Evolutionary conservation across 2,113 vertebrate genomes (phyloP).

Genomic region (Chaetorhynchus papuensis): DNA sequence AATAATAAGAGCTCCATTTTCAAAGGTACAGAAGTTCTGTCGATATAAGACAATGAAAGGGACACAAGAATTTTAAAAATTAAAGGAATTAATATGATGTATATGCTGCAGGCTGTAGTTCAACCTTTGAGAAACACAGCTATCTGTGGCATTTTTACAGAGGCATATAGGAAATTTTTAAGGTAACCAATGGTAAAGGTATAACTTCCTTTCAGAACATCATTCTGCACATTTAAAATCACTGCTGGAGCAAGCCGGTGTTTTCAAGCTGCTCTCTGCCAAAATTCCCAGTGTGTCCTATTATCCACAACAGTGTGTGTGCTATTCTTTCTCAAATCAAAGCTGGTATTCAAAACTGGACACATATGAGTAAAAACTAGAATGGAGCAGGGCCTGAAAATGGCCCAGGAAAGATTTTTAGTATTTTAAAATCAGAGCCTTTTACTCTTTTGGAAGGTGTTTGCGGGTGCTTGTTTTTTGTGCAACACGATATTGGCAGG

Average conservation of each 20-base stretch:
- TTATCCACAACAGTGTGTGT: not conserved
- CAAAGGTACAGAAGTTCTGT: not conserved
- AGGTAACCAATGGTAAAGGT: not conserved
- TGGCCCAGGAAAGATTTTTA: not conserved
- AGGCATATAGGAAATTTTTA: not conserved
- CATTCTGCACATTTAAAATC: not conserved
- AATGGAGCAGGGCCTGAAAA: not conserved
- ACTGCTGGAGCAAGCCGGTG: not conserved
- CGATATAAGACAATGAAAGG: fast-evolving
- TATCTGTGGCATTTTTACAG: not conserved
- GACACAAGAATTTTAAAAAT: not conserved
- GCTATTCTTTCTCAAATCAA: not conserved
- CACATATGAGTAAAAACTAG: not conserved
- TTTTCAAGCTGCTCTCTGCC: not conserved
- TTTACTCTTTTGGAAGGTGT: not conserved
- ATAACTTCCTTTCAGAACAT: not conserved
- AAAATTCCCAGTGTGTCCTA: not conserved
- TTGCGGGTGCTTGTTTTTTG: not conserved
- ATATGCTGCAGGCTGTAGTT: not conserved
- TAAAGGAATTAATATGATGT: not conserved
- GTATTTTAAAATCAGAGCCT: not conserved
- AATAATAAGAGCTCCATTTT: not conserved
- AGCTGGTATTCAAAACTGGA: not conserved
- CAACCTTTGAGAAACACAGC: not conserved
- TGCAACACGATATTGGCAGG: not conserved